Evolutionary conservation across 2,113 vertebrate genomes (phyloP), one percentile per base, ranked within the genome.

Genomic region (Coracopsis vasa): DNA sequence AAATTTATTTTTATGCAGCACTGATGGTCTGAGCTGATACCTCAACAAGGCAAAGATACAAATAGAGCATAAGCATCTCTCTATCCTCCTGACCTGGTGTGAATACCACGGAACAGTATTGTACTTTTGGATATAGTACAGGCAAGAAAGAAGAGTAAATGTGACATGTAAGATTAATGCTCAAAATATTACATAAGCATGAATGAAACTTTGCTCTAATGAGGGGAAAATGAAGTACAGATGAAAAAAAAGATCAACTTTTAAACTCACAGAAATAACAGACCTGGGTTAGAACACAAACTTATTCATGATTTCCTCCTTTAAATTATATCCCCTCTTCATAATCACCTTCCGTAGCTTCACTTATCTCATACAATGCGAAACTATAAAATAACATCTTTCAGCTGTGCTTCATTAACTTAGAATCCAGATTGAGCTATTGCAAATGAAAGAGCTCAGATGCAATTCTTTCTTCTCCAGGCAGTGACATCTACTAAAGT

Each of bases 1-100:
- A 64, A 7, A 81, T 74, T 78, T 94, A 94, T 94, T 94, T 96
- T 92, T 93, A 42, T 82, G 56, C 79, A 64, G 66, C 37, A 50
- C 65, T 51, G 50, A 86, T 86, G 48, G 58, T 85, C 77, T 81
- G 51, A 47, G 44, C 86, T n/a, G 75, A 78, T n/a, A 74, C 28
- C 33, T 58, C 58, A 73, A 19, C 7, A 45, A 93, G 72, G 71
- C 71, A 85, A 91, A 79, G 79, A 72, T 33, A 80, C n/a, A 94
- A 88, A 82, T 64, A 19, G 53, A 88, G 29, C 66, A 54, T 2
- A 85, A 64, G 41, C 42, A 70, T 88, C 75, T 78, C 47, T 92
- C 72, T 58, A 78, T 35, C 41, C 39, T 92, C 70, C 72, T 94
- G 83, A 92, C 65, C 48, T 69, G 48, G 71, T 88, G 53, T 86